Percentiles rank a stretch among this genome's conserved stretches.
phyloP scores from a whole-genome alignment of 1,140 invertebrate species.

The Cardiocondyla obscurior region DNA sequence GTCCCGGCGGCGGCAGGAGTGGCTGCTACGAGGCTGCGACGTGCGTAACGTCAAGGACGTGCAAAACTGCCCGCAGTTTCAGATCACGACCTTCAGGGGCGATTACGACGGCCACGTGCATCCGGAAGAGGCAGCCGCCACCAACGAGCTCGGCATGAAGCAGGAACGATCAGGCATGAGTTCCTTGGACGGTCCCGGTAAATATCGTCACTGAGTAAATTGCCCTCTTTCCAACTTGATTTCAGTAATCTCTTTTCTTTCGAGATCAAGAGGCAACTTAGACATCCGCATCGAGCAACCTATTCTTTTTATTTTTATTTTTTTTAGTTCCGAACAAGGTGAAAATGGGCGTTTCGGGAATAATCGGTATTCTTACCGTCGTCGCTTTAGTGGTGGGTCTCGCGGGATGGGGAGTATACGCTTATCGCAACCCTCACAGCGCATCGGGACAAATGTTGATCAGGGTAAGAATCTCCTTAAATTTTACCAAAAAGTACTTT shows the following conservation, averaged over 20 bases:
- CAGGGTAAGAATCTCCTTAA: slow-evolving; percentile 87
- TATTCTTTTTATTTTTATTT: neutral
- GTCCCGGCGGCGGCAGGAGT: slow-evolving; percentile 94
- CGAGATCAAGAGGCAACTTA: no score
- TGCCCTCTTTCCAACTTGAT: no score
- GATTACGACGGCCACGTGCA: slow-evolving; percentile 62
- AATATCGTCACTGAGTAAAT: no score
- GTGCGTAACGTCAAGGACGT: slow-evolving; percentile 80
- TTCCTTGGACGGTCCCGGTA: slow-evolving; percentile 73
- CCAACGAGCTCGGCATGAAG: slow-evolving; percentile 54
- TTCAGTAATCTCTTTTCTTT: neutral
- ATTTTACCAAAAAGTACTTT: no score
- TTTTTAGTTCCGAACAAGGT: slow-evolving; percentile 75
- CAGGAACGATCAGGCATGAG: slow-evolving; percentile 61
- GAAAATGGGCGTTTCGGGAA: slow-evolving; percentile 85
- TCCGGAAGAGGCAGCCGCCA: slow-evolving; percentile 72
- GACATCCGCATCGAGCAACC: neutral
- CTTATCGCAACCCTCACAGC: slow-evolving; percentile 97
- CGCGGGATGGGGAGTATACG: slow-evolving; percentile 93
- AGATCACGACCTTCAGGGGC: slow-evolving; percentile 53
- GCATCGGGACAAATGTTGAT: slow-evolving; percentile 98
- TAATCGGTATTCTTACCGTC: slow-evolving; percentile 88
- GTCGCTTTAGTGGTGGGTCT: slow-evolving; percentile 86
- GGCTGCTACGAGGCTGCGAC: slow-evolving; percentile 91
- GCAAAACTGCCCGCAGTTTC: slow-evolving; percentile 81